Evolutionary conservation across 1,140 invertebrate genomes (phyloP).

Genomic region (Drosophila parabipectinata): DNA sequence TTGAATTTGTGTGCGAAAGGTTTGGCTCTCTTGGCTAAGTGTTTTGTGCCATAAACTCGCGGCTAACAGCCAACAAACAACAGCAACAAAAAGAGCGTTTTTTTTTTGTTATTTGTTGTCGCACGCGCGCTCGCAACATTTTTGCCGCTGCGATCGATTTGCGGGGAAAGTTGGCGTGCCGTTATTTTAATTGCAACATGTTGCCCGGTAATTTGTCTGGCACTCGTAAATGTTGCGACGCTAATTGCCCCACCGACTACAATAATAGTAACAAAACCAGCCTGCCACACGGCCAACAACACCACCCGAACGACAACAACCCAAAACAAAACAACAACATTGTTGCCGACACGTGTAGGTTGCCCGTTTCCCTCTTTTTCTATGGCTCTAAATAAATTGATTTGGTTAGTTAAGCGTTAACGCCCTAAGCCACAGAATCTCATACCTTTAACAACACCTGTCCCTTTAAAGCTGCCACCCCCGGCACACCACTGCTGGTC

Average conservation of each 20-base stretch:
- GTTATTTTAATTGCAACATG: constrained; percentile 82
- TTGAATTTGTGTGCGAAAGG: constrained; percentile 73
- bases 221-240: constrained; percentile 78
- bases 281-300: neutral
- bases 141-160: constrained; percentile 59
- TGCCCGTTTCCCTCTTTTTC: constrained; percentile 26
- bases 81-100: constrained; percentile 12
- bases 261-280: constrained; percentile 15
- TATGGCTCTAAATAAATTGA: constrained; percentile 54
- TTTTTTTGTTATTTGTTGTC: constrained; percentile 46
- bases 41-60: constrained; percentile 74
- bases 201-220: constrained; percentile 79
- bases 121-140: constrained; percentile 75
- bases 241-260: constrained; percentile 60
- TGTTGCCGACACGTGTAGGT: constrained; percentile 46
- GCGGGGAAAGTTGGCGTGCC: constrained; percentile 78
- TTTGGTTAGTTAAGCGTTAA: constrained; percentile 59
- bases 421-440: constrained; percentile 54
- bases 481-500: constrained; percentile 17
- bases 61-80: constrained; percentile 30
- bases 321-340: constrained; percentile 30
- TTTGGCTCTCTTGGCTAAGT: constrained; percentile 67
- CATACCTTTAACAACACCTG: constrained; percentile 20
- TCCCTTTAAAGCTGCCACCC: neutral
- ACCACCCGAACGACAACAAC: constrained; percentile 25